Evolutionary conservation across 1,140 invertebrate genomes (phyloP).

Genomic region (Euglossa dilemma): DNA sequence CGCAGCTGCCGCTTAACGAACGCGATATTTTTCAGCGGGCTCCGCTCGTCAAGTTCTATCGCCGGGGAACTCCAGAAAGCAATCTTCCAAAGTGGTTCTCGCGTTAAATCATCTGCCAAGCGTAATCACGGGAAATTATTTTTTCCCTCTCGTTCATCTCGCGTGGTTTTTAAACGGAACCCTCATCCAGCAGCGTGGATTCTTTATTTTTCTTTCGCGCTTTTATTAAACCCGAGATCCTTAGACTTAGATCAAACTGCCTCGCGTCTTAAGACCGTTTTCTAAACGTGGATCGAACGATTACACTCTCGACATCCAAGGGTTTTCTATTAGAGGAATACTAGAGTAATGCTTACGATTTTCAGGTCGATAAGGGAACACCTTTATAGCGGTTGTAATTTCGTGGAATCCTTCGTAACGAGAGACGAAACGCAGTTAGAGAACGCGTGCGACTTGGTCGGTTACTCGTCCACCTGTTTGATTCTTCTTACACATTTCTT

Average conservation of each 20-base stretch:
- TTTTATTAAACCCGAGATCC: too few species aligned
- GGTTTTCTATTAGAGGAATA: neutral
- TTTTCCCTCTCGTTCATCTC: neutral
- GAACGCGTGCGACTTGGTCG: too few species aligned
- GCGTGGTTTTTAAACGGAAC: neutral
- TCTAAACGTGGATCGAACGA: constrained; percentile 20
- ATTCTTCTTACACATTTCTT: constrained; percentile 52
- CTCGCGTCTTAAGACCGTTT: too few species aligned
- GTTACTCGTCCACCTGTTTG: constrained; percentile 52
- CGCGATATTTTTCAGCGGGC: neutral
- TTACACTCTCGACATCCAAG: neutral
- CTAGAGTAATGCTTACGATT: constrained; percentile 25
- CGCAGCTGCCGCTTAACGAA: constrained; percentile 13
- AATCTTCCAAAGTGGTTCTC: constrained; percentile 41
- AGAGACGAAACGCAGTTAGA: neutral
- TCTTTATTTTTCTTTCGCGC: too few species aligned
- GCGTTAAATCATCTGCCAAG: constrained; percentile 1
- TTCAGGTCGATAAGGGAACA: neutral
- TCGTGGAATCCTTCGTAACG: neutral
- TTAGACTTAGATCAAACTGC: too few species aligned
- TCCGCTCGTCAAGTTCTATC: neutral
- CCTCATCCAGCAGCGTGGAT: too few species aligned
- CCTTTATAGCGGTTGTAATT: neutral
- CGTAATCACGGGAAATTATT: constrained; percentile 12
- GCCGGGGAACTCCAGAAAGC: constrained; percentile 14